phyloP scores from a whole-genome alignment of 1,140 invertebrate species.

The Bathynomus jamesi region DNA sequence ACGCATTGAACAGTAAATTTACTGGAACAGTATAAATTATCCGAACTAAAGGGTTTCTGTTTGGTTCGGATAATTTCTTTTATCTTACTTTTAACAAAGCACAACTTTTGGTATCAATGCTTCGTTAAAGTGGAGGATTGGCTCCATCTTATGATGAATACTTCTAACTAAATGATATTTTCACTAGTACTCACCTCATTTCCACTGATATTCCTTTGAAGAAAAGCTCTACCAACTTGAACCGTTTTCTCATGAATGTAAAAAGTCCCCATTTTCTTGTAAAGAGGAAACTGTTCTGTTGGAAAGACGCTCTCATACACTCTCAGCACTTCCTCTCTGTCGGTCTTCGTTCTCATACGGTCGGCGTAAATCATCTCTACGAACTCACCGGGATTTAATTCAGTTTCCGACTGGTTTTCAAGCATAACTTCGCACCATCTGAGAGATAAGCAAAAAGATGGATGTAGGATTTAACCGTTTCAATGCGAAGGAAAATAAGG shows the following conservation, averaged over 20 bases:
- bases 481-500: no score
- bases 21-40: no score
- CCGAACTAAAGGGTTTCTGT: no score
- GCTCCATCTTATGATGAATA: no score
- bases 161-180: no score
- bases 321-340: conserved; percentile 56
- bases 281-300: conserved; percentile 15
- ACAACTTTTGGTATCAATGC: no score
- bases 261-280: conserved; percentile 19
- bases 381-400: conserved; percentile 54
- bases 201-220: conserved; percentile 8
- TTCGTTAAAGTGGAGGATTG: no score
- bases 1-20: no score
- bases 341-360: conserved; percentile 64
- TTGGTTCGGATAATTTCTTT: no score
- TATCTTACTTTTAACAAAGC: no score
- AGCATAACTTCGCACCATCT: conserved; percentile 25
- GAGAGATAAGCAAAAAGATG: background rate
- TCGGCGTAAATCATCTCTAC: conserved; percentile 69
- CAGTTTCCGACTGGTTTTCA: conserved; percentile 22
- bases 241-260: conserved; percentile 9
- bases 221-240: conserved; percentile 17
- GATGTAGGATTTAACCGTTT: no score
- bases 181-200: conserved; percentile 10
- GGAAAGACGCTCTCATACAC: conserved; percentile 56